Conservation (phyloP, 2,888 invertebrate species). For the Xanthia togata region DNA sequence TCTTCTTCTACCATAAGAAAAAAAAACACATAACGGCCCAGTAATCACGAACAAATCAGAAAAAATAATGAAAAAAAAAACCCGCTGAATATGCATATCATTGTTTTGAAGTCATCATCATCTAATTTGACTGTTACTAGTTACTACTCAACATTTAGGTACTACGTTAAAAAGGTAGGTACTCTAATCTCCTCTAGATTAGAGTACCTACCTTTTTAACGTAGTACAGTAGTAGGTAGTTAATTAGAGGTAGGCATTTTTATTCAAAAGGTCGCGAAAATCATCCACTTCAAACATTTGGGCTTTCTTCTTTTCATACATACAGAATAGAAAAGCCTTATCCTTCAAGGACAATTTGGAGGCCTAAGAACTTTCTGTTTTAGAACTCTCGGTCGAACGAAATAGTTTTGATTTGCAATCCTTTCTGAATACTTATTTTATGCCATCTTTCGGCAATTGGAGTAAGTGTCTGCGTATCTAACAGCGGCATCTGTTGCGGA, state of each 20-base stretch:
- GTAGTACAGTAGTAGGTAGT: no score
- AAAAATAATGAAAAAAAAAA: not conserved
- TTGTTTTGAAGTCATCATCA: no score
- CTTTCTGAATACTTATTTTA: not conserved
- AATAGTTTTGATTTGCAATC: conserved; percentile 2
- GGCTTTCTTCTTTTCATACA: not conserved
- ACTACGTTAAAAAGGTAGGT: no score
- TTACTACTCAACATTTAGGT: no score
- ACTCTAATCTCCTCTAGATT: no score
- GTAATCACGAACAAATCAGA: not conserved
- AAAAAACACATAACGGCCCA: not conserved
- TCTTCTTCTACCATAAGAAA: not conserved
- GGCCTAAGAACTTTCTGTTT: no score
- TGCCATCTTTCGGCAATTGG: conserved; percentile 44
- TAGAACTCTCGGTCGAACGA: not conserved
- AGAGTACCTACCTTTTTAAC: no score
- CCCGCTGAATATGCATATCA: no score
- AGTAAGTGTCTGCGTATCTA: not conserved
- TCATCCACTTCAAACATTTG: not conserved
- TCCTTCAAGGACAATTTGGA: not conserved
- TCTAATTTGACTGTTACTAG: no score
- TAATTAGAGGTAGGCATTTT: no score
- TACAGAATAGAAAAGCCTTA: not conserved
- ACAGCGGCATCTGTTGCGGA: conserved; percentile 53
- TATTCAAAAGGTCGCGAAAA: not conserved